Percentiles rank a stretch among this genome's conserved stretches.
Conservation (phyloP, 2,888 invertebrate genomes). For the Yponomeuta sedellus region DNA sequence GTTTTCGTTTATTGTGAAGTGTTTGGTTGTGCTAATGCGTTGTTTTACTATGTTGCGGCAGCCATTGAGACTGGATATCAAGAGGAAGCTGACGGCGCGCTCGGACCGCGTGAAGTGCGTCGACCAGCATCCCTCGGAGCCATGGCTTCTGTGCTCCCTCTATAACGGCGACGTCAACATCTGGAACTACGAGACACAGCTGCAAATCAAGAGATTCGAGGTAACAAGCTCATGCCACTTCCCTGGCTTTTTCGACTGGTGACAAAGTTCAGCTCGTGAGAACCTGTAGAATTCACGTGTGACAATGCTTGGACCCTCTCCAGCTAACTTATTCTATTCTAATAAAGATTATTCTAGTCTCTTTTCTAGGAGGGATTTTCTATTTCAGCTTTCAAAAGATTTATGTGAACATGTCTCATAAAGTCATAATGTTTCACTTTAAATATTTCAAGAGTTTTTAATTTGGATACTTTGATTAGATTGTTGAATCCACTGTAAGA, state of each 20-base stretch:
- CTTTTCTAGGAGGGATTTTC: too few relatives aligned
- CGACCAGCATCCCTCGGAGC: constrained; percentile 97
- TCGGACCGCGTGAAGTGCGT: constrained; percentile 99
- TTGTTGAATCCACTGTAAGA: too few relatives aligned
- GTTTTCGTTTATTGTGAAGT: constrained; percentile 5
- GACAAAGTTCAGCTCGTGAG: too few relatives aligned
- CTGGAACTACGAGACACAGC: constrained; percentile 98
- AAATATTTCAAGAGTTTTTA: too few relatives aligned
- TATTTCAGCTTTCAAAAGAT: too few relatives aligned
- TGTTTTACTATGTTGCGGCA: constrained; percentile 57
- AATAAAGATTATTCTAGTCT: too few relatives aligned
- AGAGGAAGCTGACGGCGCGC: constrained; percentile 96
- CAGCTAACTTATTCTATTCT: too few relatives aligned
- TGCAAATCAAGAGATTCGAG: constrained; percentile 89
- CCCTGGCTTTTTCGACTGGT: not conserved
- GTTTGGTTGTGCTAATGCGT: constrained; percentile 24
- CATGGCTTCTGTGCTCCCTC: constrained; percentile 98
- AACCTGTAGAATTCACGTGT: too few relatives aligned
- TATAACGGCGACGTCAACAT: constrained; percentile 99
- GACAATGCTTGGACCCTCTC: too few relatives aligned
- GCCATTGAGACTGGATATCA: constrained; percentile 98
- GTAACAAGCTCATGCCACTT: constrained; percentile 51
- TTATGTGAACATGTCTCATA: too few relatives aligned
- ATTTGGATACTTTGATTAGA: too few relatives aligned
- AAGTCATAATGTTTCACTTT: too few relatives aligned